Conservation (phyloP, 2,113 vertebrate genomes). For the Origma solitaria region DNA sequence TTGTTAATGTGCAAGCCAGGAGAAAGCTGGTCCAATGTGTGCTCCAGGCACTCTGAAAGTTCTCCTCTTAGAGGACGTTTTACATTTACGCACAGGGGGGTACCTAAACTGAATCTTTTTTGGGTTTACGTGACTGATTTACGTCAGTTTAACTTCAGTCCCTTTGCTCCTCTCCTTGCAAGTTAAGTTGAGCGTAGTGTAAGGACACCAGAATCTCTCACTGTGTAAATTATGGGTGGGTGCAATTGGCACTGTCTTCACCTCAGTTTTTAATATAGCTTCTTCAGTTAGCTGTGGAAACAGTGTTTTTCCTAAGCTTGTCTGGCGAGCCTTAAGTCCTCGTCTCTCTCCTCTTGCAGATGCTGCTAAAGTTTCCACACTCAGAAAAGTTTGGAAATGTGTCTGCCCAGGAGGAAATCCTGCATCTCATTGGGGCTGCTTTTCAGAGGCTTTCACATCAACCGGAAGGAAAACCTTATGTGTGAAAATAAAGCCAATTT, state of each 20-base stretch:
- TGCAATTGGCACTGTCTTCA: neutral
- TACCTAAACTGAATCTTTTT: neutral
- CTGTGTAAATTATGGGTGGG: neutral
- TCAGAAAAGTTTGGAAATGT: constrained; percentile 37
- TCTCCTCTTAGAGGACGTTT: neutral
- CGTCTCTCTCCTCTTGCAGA: neutral
- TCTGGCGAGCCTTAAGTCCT: constrained; percentile 4
- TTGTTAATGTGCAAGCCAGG: neutral
- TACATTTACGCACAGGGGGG: fast-evolving
- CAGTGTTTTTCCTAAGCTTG: neutral
- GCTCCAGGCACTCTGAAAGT: neutral
- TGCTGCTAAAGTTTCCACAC: constrained; percentile 34
- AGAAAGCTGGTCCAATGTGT: neutral
- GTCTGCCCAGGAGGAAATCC: neutral
- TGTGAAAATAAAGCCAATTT: constrained; percentile 40
- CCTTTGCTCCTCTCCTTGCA: neutral
- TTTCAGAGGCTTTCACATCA: constrained; percentile 54
- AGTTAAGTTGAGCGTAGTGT: fast-evolving
- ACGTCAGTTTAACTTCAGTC: neutral
- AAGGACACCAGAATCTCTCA: neutral
- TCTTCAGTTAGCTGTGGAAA: constrained; percentile 41
- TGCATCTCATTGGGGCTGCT: constrained; percentile 38
- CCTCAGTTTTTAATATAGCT: neutral
- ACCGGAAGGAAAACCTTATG: neutral
- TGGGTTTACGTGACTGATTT: neutral